Conservation (phyloP, 2,113 vertebrate species). For the Sterrhoptilus dennistouni region DNA sequence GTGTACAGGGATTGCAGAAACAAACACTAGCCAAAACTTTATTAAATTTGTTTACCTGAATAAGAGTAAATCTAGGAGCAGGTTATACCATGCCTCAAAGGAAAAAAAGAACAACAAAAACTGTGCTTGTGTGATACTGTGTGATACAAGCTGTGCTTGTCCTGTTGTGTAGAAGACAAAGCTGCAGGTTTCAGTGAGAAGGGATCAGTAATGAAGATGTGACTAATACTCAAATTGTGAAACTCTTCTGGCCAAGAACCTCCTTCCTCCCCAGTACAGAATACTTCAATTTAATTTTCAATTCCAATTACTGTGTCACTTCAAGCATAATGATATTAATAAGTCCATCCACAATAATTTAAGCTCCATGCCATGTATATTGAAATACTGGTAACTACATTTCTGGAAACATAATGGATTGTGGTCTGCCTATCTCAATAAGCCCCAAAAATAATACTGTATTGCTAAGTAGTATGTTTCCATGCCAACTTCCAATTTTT, state of each 20-base stretch:
- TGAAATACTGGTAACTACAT: background rate
- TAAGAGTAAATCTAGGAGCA: background rate
- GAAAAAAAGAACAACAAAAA: background rate
- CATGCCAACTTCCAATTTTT: background rate
- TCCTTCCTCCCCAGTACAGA: background rate
- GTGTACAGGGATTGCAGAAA: background rate
- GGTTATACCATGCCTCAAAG: slow-evolving; percentile 1
- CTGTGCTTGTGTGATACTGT: too few species aligned
- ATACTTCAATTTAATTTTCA: slow-evolving; percentile 14
- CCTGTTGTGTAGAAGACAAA: background rate
- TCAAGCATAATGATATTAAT: background rate
- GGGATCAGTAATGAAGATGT: background rate
- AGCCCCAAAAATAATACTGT: background rate
- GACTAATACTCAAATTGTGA: slow-evolving; percentile 21
- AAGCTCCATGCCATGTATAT: background rate
- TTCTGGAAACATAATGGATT: background rate
- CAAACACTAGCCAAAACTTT: background rate
- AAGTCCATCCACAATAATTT: background rate
- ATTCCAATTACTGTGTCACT: background rate
- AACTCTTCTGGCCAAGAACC: background rate
- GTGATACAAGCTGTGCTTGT: background rate
- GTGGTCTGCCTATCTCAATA: background rate
- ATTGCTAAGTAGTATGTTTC: background rate
- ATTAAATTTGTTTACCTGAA: background rate
- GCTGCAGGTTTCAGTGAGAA: background rate